Conservation (phyloP, 2,113 vertebrate genomes). For the Myodes glareolus region DNA sequence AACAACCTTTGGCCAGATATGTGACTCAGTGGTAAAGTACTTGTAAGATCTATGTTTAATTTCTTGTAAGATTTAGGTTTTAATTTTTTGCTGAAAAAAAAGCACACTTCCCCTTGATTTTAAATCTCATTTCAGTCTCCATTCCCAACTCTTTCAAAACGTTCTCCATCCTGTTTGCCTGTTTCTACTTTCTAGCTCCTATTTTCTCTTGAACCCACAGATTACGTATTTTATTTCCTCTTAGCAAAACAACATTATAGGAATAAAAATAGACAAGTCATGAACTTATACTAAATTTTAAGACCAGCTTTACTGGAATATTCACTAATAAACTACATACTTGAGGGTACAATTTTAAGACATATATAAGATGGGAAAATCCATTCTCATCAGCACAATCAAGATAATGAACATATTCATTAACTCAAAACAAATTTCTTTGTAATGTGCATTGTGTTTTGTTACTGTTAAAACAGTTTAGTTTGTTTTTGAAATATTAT, state of each 20-base stretch:
- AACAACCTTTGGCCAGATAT: not conserved
- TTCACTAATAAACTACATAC: not conserved
- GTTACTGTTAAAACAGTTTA: not conserved
- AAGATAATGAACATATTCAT: not conserved
- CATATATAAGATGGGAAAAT: not conserved
- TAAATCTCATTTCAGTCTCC: not conserved
- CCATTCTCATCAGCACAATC: not conserved
- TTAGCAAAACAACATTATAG: not conserved
- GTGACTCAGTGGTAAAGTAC: not conserved
- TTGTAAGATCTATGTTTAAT: not conserved
- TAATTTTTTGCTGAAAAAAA: not conserved
- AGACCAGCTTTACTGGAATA: not conserved
- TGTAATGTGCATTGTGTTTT: not conserved
- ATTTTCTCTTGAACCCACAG: not conserved
- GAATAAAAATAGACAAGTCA: not conserved
- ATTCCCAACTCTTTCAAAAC: slow-evolving; percentile 24
- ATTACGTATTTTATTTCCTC: not conserved
- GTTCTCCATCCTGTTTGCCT: not conserved
- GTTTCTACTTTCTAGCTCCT: not conserved
- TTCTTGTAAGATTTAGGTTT: not conserved
- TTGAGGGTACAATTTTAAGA: not conserved
- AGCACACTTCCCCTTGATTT: not conserved
- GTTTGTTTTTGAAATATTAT: not conserved
- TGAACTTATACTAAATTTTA: not conserved
- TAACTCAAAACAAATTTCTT: not conserved